Percentiles rank a stretch among this genome's conserved stretches.
Evolutionary conservation across 2,888 invertebrate genomes (phyloP).

Genomic region (Taphrorychus bicolor): DNA sequence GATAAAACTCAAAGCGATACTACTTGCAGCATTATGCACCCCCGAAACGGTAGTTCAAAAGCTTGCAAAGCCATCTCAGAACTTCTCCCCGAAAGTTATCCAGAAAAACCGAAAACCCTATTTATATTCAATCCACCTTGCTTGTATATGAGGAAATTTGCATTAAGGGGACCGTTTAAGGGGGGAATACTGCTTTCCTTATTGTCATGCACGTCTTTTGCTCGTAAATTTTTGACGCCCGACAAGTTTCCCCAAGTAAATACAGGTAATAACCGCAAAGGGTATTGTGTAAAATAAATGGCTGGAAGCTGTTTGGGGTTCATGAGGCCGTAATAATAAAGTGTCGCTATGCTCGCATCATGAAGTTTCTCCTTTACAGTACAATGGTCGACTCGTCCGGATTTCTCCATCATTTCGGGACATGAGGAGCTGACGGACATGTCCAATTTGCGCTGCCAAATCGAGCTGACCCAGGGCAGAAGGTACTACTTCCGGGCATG

Average conservation of each 20-base stretch:
- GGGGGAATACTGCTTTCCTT: slow-evolving; percentile 1
- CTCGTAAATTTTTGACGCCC: slow-evolving; percentile 9
- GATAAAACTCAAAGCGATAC: too few species aligned
- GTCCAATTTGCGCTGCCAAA: slow-evolving; percentile 66
- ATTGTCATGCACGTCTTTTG: slow-evolving; percentile 18
- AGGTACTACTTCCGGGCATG: slow-evolving; percentile 89
- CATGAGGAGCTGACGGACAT: slow-evolving; percentile 78
- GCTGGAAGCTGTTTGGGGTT: background rate
- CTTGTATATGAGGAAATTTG: slow-evolving; percentile 5
- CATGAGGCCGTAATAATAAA: too few species aligned
- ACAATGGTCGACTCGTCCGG: slow-evolving; percentile 90
- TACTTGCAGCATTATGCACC: too few species aligned
- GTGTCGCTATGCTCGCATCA: too few species aligned
- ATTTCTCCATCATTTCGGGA: slow-evolving; percentile 83
- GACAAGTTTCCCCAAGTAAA: background rate
- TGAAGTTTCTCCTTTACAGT: slow-evolving; percentile 66
- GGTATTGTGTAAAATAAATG: background rate
- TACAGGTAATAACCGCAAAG: background rate
- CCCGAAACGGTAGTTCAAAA: too few species aligned
- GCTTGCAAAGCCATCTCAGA: too few species aligned
- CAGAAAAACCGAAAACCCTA: background rate
- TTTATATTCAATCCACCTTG: slow-evolving; percentile 15
- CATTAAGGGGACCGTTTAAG: slow-evolving; percentile 8
- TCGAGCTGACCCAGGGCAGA: slow-evolving; percentile 83
- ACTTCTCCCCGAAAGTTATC: background rate